phyloP scores from a whole-genome alignment of 1,140 invertebrate species.

The Eriocheir sinensis region DNA sequence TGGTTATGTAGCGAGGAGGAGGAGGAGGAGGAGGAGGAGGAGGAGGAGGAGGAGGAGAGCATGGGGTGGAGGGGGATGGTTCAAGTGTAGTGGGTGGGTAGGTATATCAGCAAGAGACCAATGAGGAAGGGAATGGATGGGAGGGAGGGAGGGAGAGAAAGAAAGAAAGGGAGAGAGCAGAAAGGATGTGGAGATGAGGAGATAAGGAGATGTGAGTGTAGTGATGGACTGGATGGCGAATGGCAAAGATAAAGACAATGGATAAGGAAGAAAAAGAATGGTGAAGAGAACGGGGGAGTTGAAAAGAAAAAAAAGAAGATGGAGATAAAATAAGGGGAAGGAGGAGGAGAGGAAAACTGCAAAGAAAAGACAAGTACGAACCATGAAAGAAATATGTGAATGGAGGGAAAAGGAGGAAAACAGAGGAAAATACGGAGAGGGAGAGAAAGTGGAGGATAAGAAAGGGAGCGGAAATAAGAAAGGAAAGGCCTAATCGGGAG shows the following conservation, averaged over 20 bases:
- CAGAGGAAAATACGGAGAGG: neutral
- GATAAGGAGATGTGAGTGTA: neutral
- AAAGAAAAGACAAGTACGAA: neutral
- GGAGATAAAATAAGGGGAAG: neutral
- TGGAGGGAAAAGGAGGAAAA: neutral
- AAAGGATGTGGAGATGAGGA: neutral
- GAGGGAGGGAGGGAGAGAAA: neutral
- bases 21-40: neutral
- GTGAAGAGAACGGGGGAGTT: neutral
- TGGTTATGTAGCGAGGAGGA: slow-evolving; percentile 6
- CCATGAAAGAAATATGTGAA: neutral
- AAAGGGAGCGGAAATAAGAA: neutral
- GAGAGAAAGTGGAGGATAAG: neutral
- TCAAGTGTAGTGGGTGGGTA: neutral
- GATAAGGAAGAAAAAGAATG: neutral
- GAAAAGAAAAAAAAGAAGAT: neutral
- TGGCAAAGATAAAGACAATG: neutral
- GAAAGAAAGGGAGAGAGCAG: neutral
- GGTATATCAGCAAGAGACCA: neutral
- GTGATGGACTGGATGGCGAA: neutral
- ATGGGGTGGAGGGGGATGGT: neutral
- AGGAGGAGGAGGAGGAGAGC: neutral
- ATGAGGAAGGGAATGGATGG: neutral
- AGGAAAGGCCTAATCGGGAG: neutral
- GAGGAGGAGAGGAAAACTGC: neutral